phyloP scores from a whole-genome alignment of 2,888 invertebrate genomes.

The Incurvaria masculella region DNA sequence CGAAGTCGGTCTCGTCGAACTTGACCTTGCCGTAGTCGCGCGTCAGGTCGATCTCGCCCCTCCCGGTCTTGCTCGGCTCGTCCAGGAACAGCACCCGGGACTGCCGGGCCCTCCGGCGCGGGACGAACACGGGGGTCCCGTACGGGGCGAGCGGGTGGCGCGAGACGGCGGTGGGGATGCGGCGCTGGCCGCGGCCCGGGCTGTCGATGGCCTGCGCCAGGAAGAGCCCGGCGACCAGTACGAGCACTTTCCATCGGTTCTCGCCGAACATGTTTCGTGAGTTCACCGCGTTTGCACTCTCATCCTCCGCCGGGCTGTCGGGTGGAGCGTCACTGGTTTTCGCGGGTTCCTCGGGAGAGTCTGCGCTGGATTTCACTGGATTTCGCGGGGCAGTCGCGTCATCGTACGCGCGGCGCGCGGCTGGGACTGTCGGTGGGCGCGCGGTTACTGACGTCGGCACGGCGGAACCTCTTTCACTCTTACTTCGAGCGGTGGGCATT shows the following conservation, averaged over 20 bases:
- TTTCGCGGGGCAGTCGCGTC: background rate
- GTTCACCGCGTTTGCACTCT: conserved; percentile 50
- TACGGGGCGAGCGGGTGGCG: conserved; percentile 19
- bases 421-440: background rate
- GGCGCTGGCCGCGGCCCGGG: conserved; percentile 39
- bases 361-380: conserved; percentile 6
- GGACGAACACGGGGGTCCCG: conserved; percentile 39
- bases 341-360: conserved; percentile 8
- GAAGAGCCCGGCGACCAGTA: conserved; percentile 35
- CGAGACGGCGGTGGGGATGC: conserved; percentile 28
- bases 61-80: conserved; percentile 36
- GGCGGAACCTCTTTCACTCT: background rate
- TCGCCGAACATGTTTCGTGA: conserved; percentile 44
- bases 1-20: conserved; percentile 50
- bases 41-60: conserved; percentile 45
- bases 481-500: no score
- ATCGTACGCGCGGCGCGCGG: background rate
- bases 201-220: conserved; percentile 29
- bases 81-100: conserved; percentile 39
- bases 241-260: conserved; percentile 50
- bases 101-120: conserved; percentile 26
- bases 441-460: background rate
- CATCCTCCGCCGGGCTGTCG: conserved; percentile 37
- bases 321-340: conserved; percentile 6
- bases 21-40: conserved; percentile 36